These are phyloP conservation scores for Acrocephalus scirpaceus DNA, from an alignment of 2,797 vertebrate species.

Conservation along the genomic window DNA sequence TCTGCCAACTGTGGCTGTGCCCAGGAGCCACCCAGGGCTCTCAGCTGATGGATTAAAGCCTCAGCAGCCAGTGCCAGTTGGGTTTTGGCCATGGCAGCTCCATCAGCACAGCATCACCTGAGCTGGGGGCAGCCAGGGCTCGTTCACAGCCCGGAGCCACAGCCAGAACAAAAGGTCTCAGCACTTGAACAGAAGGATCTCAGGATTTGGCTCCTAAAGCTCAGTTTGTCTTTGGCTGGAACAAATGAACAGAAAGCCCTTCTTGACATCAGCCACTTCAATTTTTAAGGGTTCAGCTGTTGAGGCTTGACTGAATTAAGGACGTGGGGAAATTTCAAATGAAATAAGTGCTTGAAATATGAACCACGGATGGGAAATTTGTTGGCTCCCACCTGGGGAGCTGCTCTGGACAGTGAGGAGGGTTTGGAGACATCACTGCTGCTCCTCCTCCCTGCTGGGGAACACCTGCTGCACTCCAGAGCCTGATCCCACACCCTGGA, in stretches of 20 bases:
- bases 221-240: not conserved
- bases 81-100: not conserved
- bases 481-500: not conserved
- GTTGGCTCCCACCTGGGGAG: not conserved
- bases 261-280: not conserved
- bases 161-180: not conserved
- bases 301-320: not conserved
- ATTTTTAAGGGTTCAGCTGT: not conserved
- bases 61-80: not conserved
- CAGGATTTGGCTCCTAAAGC: not conserved
- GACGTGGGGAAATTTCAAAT: not conserved
- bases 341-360: not conserved
- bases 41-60: not conserved
- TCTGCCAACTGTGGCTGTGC: not conserved
- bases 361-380: fast-evolving
- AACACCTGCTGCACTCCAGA: not conserved
- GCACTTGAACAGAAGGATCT: not conserved
- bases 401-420: not conserved
- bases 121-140: not conserved
- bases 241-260: not conserved
- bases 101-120: not conserved
- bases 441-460: not conserved
- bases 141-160: not conserved
- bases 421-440: not conserved
- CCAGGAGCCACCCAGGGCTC: not conserved